Percentiles rank a stretch among this genome's conserved stretches.
These are phyloP conservation scores for Python bivittatus DNA, from an alignment of 2,113 vertebrate species.

Conservation along the genomic window DNA sequence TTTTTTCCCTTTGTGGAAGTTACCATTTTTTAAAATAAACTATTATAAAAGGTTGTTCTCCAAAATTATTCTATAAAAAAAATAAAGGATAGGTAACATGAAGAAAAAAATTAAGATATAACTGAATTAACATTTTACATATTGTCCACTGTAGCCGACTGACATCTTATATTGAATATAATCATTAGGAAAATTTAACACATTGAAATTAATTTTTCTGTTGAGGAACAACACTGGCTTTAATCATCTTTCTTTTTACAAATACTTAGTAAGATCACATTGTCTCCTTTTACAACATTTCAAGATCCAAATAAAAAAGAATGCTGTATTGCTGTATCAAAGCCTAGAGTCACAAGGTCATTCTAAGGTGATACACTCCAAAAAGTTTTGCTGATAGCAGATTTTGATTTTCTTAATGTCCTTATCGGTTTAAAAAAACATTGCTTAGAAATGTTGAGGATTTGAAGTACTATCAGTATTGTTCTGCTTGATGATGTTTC, in stretches of 20 bases:
- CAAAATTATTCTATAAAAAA: not conserved
- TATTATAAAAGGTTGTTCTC: not conserved
- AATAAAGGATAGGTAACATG: not conserved
- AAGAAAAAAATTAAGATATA: not conserved
- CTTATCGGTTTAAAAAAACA: not conserved
- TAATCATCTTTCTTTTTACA: not conserved
- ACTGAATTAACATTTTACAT: not conserved
- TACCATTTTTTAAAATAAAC: not conserved
- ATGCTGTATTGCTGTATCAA: constrained; percentile 26
- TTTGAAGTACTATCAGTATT: not conserved
- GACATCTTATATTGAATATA: not conserved
- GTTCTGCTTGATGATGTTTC: not conserved
- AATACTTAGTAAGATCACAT: constrained; percentile 23
- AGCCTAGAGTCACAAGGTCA: constrained; percentile 37
- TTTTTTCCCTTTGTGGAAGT: not conserved
- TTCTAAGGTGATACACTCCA: constrained; percentile 45
- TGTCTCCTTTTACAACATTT: constrained; percentile 22
- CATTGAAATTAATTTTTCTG: not conserved
- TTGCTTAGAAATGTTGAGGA: not conserved
- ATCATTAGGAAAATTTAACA: not conserved
- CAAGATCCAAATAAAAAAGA: constrained; percentile 32
- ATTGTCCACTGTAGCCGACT: not conserved
- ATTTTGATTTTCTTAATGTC: constrained; percentile 44
- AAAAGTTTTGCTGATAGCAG: constrained; percentile 22
- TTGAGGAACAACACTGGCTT: not conserved